Evolutionary conservation across 1,140 invertebrate species (phyloP), one percentile per base, ranked within the genome.

Genomic region (Drosophila nikananu): DNA sequence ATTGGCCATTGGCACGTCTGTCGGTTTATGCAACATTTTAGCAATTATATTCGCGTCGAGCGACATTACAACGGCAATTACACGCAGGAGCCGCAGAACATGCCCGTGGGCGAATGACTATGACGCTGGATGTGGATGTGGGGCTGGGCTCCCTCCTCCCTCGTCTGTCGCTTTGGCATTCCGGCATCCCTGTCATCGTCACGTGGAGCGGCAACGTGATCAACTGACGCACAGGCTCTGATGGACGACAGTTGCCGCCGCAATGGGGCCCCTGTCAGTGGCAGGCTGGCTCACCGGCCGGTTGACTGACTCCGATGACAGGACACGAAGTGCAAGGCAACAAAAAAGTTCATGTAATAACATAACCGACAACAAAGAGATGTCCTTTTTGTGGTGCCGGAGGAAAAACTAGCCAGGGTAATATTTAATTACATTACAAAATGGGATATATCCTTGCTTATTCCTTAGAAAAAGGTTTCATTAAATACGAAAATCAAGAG

Each of bases 1-100:
- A 67, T 62, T 67, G 74, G 74, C 78, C 80, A 79, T 83, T 86
- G 83, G 83, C 83, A 86, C 83, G 83, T 87, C 72, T 64, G 82
- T 79, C 79, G 70, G 67, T 77, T 84, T 72, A 86, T 86, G 84
- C 84, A 89, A 89, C 84, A 89, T 90, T 89, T 89, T 89, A 89
- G 84, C 84, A 89, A 89, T 89, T 89, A 89, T 90, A 89, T 89
- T 89, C 86, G 84, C 84, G 84, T 89, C 87, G 81, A 62, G 86
- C 74, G 84, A 90, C 86, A 89, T 89, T 89, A 89, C 84, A 89
- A 89, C 84, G 86, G 84, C 84, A 89, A 89, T 89, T 89, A 89
- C 84, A 89, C 81, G 84, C 84, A 89, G 84, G 66, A 89, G 81
- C 66, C 80, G 66, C 84, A 71, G 62, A 67, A 58, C 62, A 57